phyloP scores from a whole-genome alignment of 1,140 invertebrate genomes.

The Spodoptera litura region DNA sequence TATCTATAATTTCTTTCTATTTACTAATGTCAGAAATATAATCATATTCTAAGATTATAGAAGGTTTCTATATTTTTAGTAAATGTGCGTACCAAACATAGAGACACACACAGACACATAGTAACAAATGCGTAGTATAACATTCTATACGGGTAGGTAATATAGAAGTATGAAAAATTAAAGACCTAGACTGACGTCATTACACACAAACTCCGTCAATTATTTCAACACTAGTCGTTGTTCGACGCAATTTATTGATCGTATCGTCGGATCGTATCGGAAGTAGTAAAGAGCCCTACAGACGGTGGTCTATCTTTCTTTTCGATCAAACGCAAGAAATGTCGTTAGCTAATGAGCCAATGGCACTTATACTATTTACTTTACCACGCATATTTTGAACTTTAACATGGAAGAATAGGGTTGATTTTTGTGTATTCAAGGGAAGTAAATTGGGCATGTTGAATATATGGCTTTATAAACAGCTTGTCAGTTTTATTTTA shows the following conservation, averaged over 20 bases:
- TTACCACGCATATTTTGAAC: conserved; percentile 12
- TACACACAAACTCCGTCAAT: not conserved
- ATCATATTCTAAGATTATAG: no score
- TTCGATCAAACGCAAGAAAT: conserved; percentile 50
- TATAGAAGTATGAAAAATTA: no score
- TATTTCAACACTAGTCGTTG: not conserved
- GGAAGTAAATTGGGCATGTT: conserved; percentile 33
- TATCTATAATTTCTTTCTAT: no score
- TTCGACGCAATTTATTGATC: conserved; percentile 32
- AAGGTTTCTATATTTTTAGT: no score
- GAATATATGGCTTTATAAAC: conserved; percentile 52
- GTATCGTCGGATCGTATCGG: conserved; percentile 42
- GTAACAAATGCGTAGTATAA: no score
- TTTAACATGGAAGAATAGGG: not conserved
- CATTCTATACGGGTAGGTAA: no score
- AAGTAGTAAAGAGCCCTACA: conserved; percentile 32
- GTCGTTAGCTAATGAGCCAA: conserved; percentile 50
- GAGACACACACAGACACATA: no score
- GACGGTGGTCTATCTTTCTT: conserved; percentile 42
- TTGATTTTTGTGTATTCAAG: not conserved
- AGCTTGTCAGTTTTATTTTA: conserved; percentile 51
- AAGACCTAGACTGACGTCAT: no score
- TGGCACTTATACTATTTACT: conserved; percentile 36
- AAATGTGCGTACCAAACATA: no score
- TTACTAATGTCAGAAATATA: no score